A percentile compares a stretch with the other conserved stretches of the same genome.
These are phyloP conservation scores for Mormyrus hasselquistii DNA, from an alignment of 2,797 vertebrate genomes.

Conservation along the genomic window DNA sequence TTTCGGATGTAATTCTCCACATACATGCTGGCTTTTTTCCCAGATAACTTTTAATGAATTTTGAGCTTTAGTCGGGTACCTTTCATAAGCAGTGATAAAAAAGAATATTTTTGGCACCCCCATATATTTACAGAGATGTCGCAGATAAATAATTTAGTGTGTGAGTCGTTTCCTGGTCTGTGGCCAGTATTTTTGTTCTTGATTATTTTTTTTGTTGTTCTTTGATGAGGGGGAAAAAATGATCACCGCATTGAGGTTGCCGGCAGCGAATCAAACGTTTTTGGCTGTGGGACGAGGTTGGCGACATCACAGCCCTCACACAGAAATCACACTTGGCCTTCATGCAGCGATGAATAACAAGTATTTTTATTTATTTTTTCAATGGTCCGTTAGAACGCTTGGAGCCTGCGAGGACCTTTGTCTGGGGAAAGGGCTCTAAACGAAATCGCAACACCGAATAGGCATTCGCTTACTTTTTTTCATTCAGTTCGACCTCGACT, in stretches of 20 bases:
- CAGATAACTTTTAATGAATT: conserved; percentile 16
- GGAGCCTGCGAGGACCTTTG: conserved; percentile 1
- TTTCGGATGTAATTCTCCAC: neutral
- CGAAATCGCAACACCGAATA: neutral
- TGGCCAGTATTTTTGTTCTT: neutral
- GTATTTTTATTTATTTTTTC: neutral
- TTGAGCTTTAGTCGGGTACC: conserved; percentile 1
- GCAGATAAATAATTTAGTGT: conserved; percentile 9
- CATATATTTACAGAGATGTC: conserved; percentile 8
- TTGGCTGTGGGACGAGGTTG: neutral
- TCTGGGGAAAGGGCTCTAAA: neutral
- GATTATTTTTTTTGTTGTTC: neutral
- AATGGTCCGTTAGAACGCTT: neutral
- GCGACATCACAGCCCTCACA: neutral
- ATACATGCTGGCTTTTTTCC: neutral
- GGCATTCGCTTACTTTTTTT: neutral
- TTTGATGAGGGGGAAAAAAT: conserved; percentile 8
- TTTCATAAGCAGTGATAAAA: conserved; percentile 3
- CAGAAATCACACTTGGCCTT: conserved; percentile 13
- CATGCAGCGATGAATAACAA: neutral
- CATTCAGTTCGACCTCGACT: neutral
- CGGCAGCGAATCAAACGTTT: neutral
- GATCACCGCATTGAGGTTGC: neutral
- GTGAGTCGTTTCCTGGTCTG: neutral
- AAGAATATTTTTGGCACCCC: conserved; percentile 15